A percentile compares a stretch with the other conserved stretches of the same genome.
These are phyloP conservation scores for Blastomussa wellsi DNA, from an alignment of 92 coral and sea anemone genomes.

Conservation along the genomic window DNA sequence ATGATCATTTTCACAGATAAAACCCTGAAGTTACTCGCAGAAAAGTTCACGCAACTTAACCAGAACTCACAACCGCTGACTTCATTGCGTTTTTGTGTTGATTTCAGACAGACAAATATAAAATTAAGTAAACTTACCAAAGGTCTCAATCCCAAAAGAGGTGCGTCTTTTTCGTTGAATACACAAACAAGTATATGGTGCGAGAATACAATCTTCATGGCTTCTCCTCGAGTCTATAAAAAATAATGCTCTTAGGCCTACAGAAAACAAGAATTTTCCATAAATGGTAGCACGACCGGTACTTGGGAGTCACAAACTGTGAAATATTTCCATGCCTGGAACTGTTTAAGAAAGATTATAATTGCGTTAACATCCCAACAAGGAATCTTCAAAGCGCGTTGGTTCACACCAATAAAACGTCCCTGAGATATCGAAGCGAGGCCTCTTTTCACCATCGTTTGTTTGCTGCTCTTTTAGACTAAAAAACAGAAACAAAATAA, in stretches of 20 bases:
- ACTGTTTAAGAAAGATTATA: too few species aligned
- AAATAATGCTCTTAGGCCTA: background rate
- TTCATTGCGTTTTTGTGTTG: background rate
- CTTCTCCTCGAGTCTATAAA: slow-evolving; percentile 79
- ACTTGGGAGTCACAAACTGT: background rate
- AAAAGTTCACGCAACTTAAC: background rate
- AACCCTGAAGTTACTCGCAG: too few species aligned
- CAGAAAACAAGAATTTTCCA: too few species aligned
- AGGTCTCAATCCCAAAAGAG: slow-evolving; percentile 87
- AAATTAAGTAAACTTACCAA: slow-evolving; percentile 54
- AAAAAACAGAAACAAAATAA: slow-evolving; percentile 8
- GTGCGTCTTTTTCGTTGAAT: slow-evolving; percentile 84
- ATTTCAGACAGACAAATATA: background rate
- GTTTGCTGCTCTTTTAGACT: slow-evolving; percentile 71
- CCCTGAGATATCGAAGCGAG: slow-evolving; percentile 87
- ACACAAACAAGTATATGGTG: slow-evolving; percentile 93
- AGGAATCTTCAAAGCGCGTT: slow-evolving; percentile 69
- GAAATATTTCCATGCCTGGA: too few species aligned
- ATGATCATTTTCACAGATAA: too few species aligned
- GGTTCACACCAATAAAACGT: slow-evolving; percentile 93
- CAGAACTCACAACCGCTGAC: background rate
- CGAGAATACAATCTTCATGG: slow-evolving; percentile 75
- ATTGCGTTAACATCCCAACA: slow-evolving; percentile 65
- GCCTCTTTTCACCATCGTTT: slow-evolving; percentile 29
- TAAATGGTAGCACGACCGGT: too few species aligned